Base-by-base conservation (phyloP, 2,797 vertebrate genomes). In the Pterois miles region DNA sequence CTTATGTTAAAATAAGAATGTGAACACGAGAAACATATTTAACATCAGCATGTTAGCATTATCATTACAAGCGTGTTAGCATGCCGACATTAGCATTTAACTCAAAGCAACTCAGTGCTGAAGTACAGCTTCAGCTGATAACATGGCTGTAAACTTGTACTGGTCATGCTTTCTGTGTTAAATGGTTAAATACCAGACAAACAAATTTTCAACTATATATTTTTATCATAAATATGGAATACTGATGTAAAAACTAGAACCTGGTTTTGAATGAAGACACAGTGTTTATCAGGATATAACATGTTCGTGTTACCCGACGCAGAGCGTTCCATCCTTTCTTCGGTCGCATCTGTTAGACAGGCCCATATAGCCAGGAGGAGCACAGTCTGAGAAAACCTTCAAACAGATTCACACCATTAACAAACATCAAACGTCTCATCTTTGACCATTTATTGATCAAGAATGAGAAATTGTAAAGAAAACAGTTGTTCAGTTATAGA, bases 331-430 rank as follows among this genome's bases (percentile, higher is more conserved):
- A 56, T 58, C 29, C n/a, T 65, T 27, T 81, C 82, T 50, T 77
- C 48, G 18, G 75, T n/a, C n/a, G 20, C 62, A 66, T 87, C 78
- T 75, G 82, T 69, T 65, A 83, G 40, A 65, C 81, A 84, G 75
- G 73, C 33, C 53, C 71, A 74, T 1, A 22, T 63, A 57, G 82
- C 74, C 71, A 92, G 53, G 29, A 94, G 40, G 25, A 91, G 71
- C 70, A 87, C 60, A 22, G 79, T 29, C 46, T 84, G 25, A 56
- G 78, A 84, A 40, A 89, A 80, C 90, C 94, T 95, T 78, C 27
- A 65, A 58, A 46, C 20, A 82, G 58, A 71, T 9, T 34, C 9
- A 69, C 38, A 74, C n/a, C 0, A 62, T 23, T 8, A 69, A 65
- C 20, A 59, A 20, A 68, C 16, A 64, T 16, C 13, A 34, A 78